These are phyloP conservation scores for Paraplagusia blochii DNA, from an alignment of 2,113 vertebrate genomes.

Conservation along the genomic window DNA sequence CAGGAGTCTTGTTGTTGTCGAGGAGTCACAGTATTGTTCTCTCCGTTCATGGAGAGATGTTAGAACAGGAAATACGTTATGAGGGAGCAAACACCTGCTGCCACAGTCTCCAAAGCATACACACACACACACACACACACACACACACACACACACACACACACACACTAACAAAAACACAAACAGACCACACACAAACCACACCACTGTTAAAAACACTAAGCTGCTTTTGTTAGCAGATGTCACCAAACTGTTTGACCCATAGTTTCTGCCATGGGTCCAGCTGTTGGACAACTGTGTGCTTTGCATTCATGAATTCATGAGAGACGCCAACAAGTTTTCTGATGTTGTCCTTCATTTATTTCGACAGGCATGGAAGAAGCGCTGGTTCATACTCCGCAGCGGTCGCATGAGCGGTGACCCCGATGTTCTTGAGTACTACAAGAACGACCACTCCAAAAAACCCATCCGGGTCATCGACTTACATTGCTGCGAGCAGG, in stretches of 20 bases:
- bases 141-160: slow-evolving; percentile 31
- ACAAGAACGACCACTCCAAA: slow-evolving; percentile 97
- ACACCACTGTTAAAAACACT: slow-evolving; percentile 24
- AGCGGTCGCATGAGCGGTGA: slow-evolving; percentile 98
- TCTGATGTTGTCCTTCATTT: slow-evolving; percentile 6
- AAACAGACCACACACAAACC: slow-evolving; percentile 50
- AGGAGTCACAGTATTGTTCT: slow-evolving; percentile 17
- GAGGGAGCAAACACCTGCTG: slow-evolving; percentile 76
- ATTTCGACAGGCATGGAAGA: slow-evolving; percentile 91
- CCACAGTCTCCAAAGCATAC: slow-evolving; percentile 27
- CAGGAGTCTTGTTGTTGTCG: slow-evolving; percentile 25
- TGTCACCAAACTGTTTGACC: slow-evolving; percentile 44
- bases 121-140: slow-evolving; percentile 18
- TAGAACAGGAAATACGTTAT: slow-evolving; percentile 74
- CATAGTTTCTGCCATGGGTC: slow-evolving; percentile 35
- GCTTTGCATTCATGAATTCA: neutral
- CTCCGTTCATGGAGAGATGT: slow-evolving; percentile 34
- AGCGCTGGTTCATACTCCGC: slow-evolving; percentile 96
- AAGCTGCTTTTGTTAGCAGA: slow-evolving; percentile 24
- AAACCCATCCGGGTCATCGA: slow-evolving; percentile 95
- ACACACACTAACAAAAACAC: slow-evolving; percentile 32
- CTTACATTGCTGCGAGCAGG: slow-evolving; percentile 96
- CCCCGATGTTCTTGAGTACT: slow-evolving; percentile 96
- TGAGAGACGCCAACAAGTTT: neutral
- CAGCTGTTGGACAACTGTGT: slow-evolving; percentile 37